phyloP scores from a whole-genome alignment of 2,888 invertebrate genomes.

The Drosophila multiciliata region DNA sequence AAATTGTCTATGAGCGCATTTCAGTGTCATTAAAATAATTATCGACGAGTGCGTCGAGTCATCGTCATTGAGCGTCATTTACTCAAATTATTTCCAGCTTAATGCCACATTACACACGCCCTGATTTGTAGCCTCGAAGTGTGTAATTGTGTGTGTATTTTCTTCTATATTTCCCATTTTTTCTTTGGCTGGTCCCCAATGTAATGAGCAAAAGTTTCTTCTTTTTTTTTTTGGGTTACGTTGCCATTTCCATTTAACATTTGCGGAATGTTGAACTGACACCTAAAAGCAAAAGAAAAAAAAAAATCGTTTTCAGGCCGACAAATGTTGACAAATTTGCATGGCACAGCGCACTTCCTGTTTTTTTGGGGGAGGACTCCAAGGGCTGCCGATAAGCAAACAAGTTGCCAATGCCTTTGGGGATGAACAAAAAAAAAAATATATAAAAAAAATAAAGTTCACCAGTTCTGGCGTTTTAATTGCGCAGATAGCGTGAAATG shows the following conservation, averaged over 20 bases:
- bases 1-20: slow-evolving; percentile 15
- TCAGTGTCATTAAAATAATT: slow-evolving; percentile 62
- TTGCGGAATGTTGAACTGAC: slow-evolving; percentile 37
- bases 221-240: slow-evolving; percentile 10
- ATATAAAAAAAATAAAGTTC: slow-evolving; percentile 11
- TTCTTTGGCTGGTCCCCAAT: background rate
- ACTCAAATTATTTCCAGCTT: slow-evolving; percentile 65
- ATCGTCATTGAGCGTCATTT: slow-evolving; percentile 44
- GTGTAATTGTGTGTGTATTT: background rate
- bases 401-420: slow-evolving; percentile 34
- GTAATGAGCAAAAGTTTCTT: slow-evolving; percentile 30
- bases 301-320: slow-evolving; percentile 2
- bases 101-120: slow-evolving; percentile 60
- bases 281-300: slow-evolving; percentile 17
- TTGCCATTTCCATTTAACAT: slow-evolving; percentile 25
- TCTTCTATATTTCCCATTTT: background rate
- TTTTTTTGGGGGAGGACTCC: background rate
- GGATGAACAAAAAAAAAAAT: background rate
- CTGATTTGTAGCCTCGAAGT: slow-evolving; percentile 6
- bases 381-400: slow-evolving; percentile 52
- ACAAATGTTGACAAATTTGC: slow-evolving; percentile 59
- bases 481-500: slow-evolving; percentile 52
- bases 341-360: slow-evolving; percentile 48
- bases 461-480: slow-evolving; percentile 44
- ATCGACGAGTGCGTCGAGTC: slow-evolving; percentile 43